Evolutionary conservation across 1,140 invertebrate species (phyloP), one percentile per base, ranked within the genome.

Genomic region (Drosophila ironensis): DNA sequence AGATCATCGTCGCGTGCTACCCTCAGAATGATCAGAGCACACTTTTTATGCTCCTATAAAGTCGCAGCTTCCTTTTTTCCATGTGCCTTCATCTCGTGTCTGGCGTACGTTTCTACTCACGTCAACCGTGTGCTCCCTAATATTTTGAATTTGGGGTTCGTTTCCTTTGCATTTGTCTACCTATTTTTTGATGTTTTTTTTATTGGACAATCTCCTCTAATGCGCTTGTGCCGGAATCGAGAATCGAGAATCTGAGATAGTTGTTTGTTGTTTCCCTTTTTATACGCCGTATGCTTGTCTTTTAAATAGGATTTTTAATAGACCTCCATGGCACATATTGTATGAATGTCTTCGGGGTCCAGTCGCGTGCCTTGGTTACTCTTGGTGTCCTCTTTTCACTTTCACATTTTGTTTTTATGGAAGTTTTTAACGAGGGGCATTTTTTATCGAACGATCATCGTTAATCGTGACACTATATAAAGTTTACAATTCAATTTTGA

Each of bases 131-230:
- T 47, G 52, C 72, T 37, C 28, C 51, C 51, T 38, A 50, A 51
- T 33, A 48, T 63, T 45, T 46, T 2, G 12, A 45, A 46, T 46
- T 63, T 57, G 45, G 30, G 30, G 11, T 59, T 25, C 66, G 24
- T 72, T 66, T 73, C 69, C 69, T 82, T 57, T 68, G 52, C 61
- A 52, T 69, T 51, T 59, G 42, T 52, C 74, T 78, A 66, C 59
- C 70, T 71, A 74, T 54, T 54, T 64, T 68, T 69, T 63, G 28
- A 42, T 37, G 12, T 37, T 37, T 37, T 75, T 80, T 84, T 86
- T 72, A 84, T 86, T 80, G 80, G 80, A 78, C 86, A 86, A 86
- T 84, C 80, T 82, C 61, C 61, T 82, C 77, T 84, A 82, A 81
- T 76, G 63, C 68, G 69, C 75, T 78, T 80, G 75, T 80, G 64